phyloP scores from a whole-genome alignment of 2,888 invertebrate species.

The Polyommatus iphigenia region DNA sequence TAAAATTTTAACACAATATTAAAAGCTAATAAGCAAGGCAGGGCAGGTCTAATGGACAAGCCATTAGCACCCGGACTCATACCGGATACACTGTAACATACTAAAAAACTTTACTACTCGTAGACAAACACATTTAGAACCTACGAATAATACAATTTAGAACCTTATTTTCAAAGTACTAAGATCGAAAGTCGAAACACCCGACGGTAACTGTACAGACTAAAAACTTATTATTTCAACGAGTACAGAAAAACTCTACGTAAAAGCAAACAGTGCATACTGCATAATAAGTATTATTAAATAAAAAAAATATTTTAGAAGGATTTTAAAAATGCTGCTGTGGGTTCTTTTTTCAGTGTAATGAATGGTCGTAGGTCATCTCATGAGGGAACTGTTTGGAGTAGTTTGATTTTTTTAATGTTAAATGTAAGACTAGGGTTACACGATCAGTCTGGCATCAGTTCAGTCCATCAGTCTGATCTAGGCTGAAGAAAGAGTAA shows the following conservation, averaged over 20 bases:
- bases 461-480: no score
- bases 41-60: background rate
- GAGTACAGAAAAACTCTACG: background rate
- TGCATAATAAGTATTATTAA: background rate
- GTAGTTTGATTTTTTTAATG: no score
- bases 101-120: background rate
- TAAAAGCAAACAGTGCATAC: constrained; percentile 8
- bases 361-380: background rate
- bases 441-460: no score
- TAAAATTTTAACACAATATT: background rate
- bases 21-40: constrained; percentile 11
- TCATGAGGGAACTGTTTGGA: no score
- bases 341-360: background rate
- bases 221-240: background rate
- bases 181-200: background rate
- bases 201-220: background rate
- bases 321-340: background rate
- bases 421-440: no score
- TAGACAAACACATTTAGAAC: background rate
- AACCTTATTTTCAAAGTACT: background rate
- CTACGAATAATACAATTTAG: no score
- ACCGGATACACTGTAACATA: background rate
- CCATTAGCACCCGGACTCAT: background rate
- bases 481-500: no score
- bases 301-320: background rate